Evolutionary conservation across 2,797 vertebrate genomes (phyloP).

Genomic region (Phoxinus dragarum): DNA sequence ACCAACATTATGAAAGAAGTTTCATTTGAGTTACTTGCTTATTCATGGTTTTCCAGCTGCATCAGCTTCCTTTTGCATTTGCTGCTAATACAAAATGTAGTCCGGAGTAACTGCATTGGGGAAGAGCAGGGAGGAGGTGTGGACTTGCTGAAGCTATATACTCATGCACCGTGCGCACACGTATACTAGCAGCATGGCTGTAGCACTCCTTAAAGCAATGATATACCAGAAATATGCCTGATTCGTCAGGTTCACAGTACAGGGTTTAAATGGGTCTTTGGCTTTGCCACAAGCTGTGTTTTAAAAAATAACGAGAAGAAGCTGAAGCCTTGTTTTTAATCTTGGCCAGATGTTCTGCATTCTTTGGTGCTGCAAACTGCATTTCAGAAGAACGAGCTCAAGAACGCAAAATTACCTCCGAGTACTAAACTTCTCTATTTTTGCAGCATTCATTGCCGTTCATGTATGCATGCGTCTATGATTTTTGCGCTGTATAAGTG

Average conservation of each 20-base stretch:
- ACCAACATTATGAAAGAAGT: constrained; percentile 41
- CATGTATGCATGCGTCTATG: background rate
- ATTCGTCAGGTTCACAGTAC: constrained; percentile 8
- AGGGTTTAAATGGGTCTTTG: constrained; percentile 18
- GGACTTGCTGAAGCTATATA: background rate
- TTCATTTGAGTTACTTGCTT: constrained; percentile 25
- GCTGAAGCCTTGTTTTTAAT: constrained; percentile 49
- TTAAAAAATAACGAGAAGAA: constrained; percentile 36
- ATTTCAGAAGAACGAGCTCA: constrained; percentile 40
- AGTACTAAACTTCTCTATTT: constrained; percentile 6
- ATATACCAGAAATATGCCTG: background rate
- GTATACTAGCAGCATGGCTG: background rate
- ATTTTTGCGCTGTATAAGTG: background rate
- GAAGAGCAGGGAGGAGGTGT: background rate
- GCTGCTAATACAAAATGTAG: constrained; percentile 22
- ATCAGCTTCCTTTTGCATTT: constrained; percentile 15
- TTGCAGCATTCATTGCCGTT: constrained; percentile 35
- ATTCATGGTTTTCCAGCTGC: constrained; percentile 42
- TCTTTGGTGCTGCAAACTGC: constrained; percentile 42
- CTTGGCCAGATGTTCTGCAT: constrained; percentile 56
- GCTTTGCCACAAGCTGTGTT: constrained; percentile 27
- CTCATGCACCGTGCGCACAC: background rate
- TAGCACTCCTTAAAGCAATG: background rate
- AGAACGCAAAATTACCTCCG: constrained; percentile 29
- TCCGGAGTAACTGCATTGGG: background rate